Conservation (phyloP, 2,797 vertebrate genomes). For the Galagoides demidoff region DNA sequence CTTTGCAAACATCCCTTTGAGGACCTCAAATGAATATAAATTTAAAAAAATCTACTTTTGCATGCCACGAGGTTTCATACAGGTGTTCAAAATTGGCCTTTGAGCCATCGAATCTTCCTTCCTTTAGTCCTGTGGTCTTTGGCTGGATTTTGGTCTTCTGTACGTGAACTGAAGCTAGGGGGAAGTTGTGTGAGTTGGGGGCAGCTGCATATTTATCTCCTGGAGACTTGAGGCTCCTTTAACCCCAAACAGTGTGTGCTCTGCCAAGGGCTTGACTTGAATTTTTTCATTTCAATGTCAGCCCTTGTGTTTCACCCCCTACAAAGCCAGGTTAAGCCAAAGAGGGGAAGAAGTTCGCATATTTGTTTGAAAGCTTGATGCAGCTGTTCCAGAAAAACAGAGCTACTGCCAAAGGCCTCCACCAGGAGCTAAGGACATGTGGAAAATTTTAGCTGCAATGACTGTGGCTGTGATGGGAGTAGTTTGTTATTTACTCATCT, state of each 20-base stretch:
- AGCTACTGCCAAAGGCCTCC: constrained; percentile 67
- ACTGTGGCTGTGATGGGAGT: constrained; percentile 52
- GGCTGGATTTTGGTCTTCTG: constrained; percentile 29
- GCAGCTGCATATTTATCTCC: constrained; percentile 25
- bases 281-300: constrained; percentile 70
- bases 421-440: constrained; percentile 66
- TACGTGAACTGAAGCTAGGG: constrained; percentile 20
- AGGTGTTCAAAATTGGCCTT: constrained; percentile 41
- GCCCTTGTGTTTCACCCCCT: constrained; percentile 64
- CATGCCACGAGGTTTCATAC: not conserved
- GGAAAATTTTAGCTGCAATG: constrained; percentile 71
- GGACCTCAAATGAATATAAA: not conserved
- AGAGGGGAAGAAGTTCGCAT: constrained; percentile 10
- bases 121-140: constrained; percentile 12
- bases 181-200: not conserved
- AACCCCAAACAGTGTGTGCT: constrained; percentile 27
- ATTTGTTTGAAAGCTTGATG: constrained; percentile 56
- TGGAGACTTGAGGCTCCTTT: constrained; percentile 44
- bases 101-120: not conserved
- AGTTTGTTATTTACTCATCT: constrained; percentile 72
- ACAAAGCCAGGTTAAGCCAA: constrained; percentile 67
- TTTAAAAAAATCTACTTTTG: not conserved
- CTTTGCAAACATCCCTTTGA: constrained; percentile 33
- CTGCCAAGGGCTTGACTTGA: constrained; percentile 64
- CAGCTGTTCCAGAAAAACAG: constrained; percentile 79